Conservation (phyloP, 1,140 invertebrate genomes). For the Dufourea novaeangliae region DNA sequence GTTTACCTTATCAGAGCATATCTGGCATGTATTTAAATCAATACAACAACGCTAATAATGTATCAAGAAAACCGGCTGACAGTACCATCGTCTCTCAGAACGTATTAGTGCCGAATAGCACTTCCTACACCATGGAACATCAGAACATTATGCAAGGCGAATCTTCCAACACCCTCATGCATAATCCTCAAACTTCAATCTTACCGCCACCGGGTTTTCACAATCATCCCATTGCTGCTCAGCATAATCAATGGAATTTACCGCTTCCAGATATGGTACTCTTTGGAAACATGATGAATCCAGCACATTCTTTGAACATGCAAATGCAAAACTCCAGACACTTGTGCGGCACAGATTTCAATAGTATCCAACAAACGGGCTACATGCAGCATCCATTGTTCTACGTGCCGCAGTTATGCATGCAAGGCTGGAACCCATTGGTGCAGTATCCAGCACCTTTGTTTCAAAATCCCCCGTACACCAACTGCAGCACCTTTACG, state of each 20-base stretch:
- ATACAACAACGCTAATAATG: slow-evolving; percentile 30
- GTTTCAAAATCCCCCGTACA: slow-evolving; percentile 32
- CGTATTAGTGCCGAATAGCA: slow-evolving; percentile 15
- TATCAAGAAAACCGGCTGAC: slow-evolving; percentile 17
- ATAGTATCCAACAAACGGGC: slow-evolving; percentile 17
- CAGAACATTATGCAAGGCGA: slow-evolving; percentile 37
- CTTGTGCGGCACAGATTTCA: slow-evolving; percentile 25
- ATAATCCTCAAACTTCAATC: slow-evolving; percentile 33
- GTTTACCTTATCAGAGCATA: slow-evolving; percentile 19
- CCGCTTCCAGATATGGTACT: slow-evolving; percentile 27
- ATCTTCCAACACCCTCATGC: slow-evolving; percentile 26
- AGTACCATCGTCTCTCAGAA: slow-evolving; percentile 11
- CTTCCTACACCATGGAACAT: slow-evolving; percentile 24
- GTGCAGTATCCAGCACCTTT: slow-evolving; percentile 43
- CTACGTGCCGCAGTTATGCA: slow-evolving; percentile 34
- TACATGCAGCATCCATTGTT: slow-evolving; percentile 37
- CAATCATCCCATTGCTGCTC: slow-evolving; percentile 15
- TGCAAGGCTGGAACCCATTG: slow-evolving; percentile 54
- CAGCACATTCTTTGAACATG: slow-evolving; percentile 24
- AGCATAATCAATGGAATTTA: slow-evolving; percentile 35
- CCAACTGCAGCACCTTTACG: slow-evolving; percentile 10
- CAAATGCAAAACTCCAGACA: slow-evolving; percentile 39
- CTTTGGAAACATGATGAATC: slow-evolving; percentile 30
- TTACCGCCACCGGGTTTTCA: slow-evolving; percentile 29
- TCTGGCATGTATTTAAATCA: slow-evolving; percentile 32